Percentiles rank a stretch among this genome's conserved stretches.
These are phyloP conservation scores for Tachuris rubrigastra DNA, from an alignment of 2,113 vertebrate species.

Conservation along the genomic window DNA sequence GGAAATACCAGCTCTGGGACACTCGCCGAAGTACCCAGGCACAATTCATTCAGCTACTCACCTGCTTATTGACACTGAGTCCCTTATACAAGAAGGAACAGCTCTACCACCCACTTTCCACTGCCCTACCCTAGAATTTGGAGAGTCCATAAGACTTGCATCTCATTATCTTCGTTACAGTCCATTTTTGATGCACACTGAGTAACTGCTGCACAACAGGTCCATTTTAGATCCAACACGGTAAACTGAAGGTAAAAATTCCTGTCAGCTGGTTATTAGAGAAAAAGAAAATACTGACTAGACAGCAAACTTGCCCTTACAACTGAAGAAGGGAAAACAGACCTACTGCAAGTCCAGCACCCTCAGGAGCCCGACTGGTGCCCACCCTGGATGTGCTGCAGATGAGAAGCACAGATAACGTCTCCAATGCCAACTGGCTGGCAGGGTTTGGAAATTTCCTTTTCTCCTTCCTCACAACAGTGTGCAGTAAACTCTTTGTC, in stretches of 20 bases:
- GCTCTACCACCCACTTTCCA: neutral
- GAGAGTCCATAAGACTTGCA: neutral
- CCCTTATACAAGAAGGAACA: neutral
- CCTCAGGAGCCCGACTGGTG: neutral
- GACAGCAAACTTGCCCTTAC: neutral
- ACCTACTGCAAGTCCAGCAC: neutral
- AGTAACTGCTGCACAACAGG: neutral
- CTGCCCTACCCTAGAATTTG: neutral
- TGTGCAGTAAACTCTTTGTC: slow-evolving; percentile 13
- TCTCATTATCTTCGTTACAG: neutral
- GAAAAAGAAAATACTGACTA: neutral
- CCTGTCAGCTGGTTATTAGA: neutral
- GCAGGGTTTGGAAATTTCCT: neutral
- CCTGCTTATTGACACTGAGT: accelerated
- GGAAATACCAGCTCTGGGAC: neutral
- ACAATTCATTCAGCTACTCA: neutral
- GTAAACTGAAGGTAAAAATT: neutral
- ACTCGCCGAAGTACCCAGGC: neutral
- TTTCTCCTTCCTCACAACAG: neutral
- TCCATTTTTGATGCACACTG: accelerated
- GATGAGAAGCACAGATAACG: neutral
- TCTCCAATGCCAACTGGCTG: neutral
- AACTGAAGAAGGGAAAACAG: neutral
- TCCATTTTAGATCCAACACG: neutral
- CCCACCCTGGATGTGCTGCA: neutral